phyloP scores from a whole-genome alignment of 2,888 invertebrate genomes.

The Pachymerium ferrugineum region DNA sequence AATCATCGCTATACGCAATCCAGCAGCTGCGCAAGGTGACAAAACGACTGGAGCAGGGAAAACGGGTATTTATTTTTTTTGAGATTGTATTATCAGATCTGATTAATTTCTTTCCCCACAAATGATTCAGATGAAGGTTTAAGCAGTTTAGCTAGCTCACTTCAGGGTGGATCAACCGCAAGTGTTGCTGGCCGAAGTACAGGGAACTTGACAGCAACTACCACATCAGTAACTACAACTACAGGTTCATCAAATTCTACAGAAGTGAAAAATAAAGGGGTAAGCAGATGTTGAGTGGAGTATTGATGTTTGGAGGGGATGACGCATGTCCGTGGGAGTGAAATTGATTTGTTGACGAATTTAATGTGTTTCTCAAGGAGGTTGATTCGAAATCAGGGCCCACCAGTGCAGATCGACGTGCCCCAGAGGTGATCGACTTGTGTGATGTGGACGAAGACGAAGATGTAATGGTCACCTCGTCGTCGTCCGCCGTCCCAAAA shows the following conservation, averaged over 20 bases:
- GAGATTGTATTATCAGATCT: not conserved
- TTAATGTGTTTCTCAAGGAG: too few relatives aligned
- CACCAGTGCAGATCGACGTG: not conserved
- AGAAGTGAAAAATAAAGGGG: not conserved
- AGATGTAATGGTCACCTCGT: not conserved
- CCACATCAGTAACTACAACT: not conserved
- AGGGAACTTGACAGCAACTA: not conserved
- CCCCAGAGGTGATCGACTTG: slow-evolving; percentile 35
- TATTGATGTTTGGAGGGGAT: too few relatives aligned
- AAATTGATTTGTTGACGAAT: too few relatives aligned
- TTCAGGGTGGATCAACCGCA: not conserved
- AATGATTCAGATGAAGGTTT: not conserved
- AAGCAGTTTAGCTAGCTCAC: not conserved
- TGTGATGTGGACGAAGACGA: slow-evolving; percentile 35
- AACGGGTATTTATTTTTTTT: not conserved
- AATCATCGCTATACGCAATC: slow-evolving; percentile 71
- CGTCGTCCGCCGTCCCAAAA: not conserved
- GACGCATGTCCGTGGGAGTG: too few relatives aligned
- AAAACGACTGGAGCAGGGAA: not conserved
- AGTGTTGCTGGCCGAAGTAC: not conserved
- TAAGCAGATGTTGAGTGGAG: too few relatives aligned
- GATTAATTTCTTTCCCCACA: not conserved
- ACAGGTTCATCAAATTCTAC: not conserved
- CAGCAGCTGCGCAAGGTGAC: slow-evolving; percentile 36
- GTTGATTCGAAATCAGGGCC: not conserved